Evolutionary conservation across 2,113 vertebrate species (phyloP).

Genomic region (Takifugu bimaculatus): DNA sequence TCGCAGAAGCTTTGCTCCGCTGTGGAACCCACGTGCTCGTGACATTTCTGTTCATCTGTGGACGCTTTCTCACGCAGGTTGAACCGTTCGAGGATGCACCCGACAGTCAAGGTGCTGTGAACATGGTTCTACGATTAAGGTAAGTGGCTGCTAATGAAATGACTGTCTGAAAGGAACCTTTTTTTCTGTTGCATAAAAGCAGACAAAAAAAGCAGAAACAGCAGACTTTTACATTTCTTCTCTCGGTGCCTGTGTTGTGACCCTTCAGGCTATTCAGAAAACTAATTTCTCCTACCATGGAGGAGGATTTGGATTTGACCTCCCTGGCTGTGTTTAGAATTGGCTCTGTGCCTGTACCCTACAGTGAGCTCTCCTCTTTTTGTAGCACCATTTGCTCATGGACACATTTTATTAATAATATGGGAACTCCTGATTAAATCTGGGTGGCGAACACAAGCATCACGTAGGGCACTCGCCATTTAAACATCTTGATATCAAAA

Average conservation of each 20-base stretch:
- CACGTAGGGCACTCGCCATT: background rate
- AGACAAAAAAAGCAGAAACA: background rate
- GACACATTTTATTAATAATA: background rate
- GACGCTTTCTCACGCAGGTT: conserved; percentile 72
- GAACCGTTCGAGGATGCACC: conserved; percentile 77
- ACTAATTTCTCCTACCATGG: conserved; percentile 10
- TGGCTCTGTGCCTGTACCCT: conserved; percentile 28
- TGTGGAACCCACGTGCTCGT: background rate
- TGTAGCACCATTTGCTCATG: conserved; percentile 1
- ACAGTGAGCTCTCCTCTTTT: conserved; percentile 17
- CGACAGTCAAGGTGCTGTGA: conserved; percentile 82
- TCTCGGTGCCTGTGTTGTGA: background rate
- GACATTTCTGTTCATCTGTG: conserved; percentile 9
- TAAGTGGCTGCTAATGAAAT: conserved; percentile 63
- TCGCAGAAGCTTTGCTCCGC: background rate
- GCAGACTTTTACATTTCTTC: background rate
- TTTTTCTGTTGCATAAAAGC: background rate
- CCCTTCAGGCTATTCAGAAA: background rate
- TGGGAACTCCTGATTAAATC: conserved; percentile 9
- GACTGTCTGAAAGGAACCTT: background rate
- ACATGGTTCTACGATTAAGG: conserved; percentile 97
- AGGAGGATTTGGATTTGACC: conserved; percentile 21
- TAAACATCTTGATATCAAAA: background rate
- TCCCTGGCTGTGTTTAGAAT: conserved; percentile 53
- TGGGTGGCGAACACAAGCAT: background rate